These are phyloP conservation scores for Sitta europaea DNA, from an alignment of 2,113 vertebrate species.

Conservation along the genomic window DNA sequence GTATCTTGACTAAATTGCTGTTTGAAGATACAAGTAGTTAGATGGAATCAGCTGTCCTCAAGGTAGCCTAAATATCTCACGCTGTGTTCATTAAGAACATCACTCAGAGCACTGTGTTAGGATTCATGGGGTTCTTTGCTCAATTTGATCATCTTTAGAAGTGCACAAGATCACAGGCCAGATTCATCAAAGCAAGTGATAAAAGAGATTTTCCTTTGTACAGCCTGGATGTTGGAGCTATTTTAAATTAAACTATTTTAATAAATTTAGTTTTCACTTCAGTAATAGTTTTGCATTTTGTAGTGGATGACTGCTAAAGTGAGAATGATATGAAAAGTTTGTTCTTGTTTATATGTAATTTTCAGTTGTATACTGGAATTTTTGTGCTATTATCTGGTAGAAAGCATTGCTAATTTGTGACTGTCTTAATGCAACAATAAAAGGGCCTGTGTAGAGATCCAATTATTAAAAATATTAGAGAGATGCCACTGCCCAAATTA, in stretches of 20 bases:
- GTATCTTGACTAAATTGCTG: slow-evolving; percentile 12
- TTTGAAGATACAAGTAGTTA: slow-evolving; percentile 18
- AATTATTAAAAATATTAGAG: not conserved
- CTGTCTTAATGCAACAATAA: not conserved
- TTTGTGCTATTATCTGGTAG: not conserved
- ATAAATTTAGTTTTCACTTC: not conserved
- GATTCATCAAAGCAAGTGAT: slow-evolving; percentile 44
- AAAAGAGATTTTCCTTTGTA: slow-evolving; percentile 44
- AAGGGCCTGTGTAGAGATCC: not conserved
- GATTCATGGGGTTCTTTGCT: slow-evolving; percentile 7
- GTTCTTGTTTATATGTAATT: not conserved
- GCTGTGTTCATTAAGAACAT: slow-evolving; percentile 56
- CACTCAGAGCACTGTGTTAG: not conserved
- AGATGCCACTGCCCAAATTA: not conserved
- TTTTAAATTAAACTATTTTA: slow-evolving; percentile 37
- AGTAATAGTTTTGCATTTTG: not conserved
- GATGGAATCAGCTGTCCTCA: slow-evolving; percentile 26
- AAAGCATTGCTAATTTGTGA: not conserved
- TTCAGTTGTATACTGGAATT: not conserved
- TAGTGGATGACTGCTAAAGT: not conserved
- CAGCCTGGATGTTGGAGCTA: not conserved
- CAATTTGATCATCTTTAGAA: slow-evolving; percentile 45
- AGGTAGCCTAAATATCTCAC: slow-evolving; percentile 39
- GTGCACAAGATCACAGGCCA: slow-evolving; percentile 36
- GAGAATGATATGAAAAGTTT: not conserved